Evolutionary conservation across 1,140 invertebrate genomes (phyloP).

Genomic region (Trachymyrmex septentrionalis): DNA sequence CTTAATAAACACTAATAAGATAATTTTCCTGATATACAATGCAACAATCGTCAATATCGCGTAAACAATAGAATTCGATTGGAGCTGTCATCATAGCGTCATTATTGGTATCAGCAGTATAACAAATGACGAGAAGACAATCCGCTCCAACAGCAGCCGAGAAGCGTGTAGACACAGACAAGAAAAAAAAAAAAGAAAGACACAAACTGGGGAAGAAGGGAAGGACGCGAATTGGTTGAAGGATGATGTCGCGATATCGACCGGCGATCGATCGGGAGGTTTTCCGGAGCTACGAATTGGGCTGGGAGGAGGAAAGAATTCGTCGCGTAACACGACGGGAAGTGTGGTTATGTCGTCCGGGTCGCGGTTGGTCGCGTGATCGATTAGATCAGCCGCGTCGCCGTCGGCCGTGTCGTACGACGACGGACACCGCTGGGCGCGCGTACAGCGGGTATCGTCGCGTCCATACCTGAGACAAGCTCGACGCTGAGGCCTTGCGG

Average conservation of each 20-base stretch:
- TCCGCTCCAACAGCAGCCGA: background rate
- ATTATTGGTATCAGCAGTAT: background rate
- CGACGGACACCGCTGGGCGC: conserved; percentile 1
- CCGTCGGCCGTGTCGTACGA: conserved; percentile 16
- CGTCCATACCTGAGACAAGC: conserved; percentile 87
- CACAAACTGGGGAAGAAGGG: background rate
- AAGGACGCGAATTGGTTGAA: background rate
- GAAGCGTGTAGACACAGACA: background rate
- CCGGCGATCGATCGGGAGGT: conserved; percentile 23
- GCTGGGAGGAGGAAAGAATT: background rate
- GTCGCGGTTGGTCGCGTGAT: conserved; percentile 57
- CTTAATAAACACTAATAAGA: background rate
- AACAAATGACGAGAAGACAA: background rate
- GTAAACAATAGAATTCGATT: background rate
- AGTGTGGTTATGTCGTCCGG: conserved; percentile 80
- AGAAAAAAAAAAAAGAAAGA: background rate
- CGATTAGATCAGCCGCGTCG: conserved; percentile 62
- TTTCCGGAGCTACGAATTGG: background rate
- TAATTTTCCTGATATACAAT: background rate
- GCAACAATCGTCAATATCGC: conserved; percentile 10
- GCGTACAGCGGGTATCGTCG: background rate
- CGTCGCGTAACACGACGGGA: background rate
- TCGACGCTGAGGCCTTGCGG: conserved; percentile 92
- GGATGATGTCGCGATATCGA: background rate
- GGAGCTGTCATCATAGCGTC: background rate